These are phyloP conservation scores for Enteromius viviparus DNA, from an alignment of 2,797 vertebrate species.

Conservation along the genomic window DNA sequence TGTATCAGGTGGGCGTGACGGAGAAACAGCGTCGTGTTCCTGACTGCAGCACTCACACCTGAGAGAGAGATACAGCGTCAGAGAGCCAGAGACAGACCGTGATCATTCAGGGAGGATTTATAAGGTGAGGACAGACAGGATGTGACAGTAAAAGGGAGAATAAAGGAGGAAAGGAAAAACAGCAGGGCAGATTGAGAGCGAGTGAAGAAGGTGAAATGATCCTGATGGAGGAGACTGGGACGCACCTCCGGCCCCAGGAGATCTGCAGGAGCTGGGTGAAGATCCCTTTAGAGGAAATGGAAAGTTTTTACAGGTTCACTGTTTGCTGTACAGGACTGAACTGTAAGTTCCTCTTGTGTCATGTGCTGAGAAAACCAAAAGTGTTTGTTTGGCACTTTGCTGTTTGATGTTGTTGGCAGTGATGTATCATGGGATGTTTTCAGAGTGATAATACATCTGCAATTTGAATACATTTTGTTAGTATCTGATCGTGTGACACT, in stretches of 20 bases:
- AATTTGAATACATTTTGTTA: not conserved
- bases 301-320: conserved; percentile 76
- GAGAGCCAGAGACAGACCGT: not conserved
- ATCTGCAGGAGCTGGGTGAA: conserved; percentile 65
- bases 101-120: conserved; percentile 44
- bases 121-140: conserved; percentile 53
- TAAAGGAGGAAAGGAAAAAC: conserved; percentile 21
- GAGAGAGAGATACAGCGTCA: not conserved
- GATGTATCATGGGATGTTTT: not conserved
- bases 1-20: conserved; percentile 24
- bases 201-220: conserved; percentile 48
- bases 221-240: conserved; percentile 51
- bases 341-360: conserved; percentile 70
- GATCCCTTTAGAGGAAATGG: conserved; percentile 77
- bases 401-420: not conserved
- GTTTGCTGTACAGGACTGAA: conserved; percentile 74
- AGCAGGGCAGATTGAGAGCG: conserved; percentile 16
- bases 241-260: conserved; percentile 64
- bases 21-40: conserved; percentile 59
- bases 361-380: not conserved
- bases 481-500: not conserved
- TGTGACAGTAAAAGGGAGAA: conserved; percentile 32
- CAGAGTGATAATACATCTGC: not conserved
- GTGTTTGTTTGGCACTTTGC: not conserved
- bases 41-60: conserved; percentile 65